Base-by-base conservation (phyloP, 1,140 invertebrate species). In the Rhyzopertha dominica region DNA sequence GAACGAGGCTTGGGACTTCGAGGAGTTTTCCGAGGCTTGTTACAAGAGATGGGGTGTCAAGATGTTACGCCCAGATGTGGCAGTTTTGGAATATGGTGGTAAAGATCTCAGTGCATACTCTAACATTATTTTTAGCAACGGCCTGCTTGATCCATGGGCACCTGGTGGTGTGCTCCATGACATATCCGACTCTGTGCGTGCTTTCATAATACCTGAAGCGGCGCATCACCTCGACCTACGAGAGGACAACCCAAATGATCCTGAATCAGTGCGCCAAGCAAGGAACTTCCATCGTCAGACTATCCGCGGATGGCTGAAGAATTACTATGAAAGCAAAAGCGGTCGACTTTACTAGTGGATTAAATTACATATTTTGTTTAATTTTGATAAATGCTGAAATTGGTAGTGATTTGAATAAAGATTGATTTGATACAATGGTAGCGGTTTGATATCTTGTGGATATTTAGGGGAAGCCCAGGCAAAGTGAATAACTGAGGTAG, bases 221-320 rank as follows among this genome's bases (percentile, higher is more conserved):
- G 94, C 93, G 5, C 94, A 98, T 73, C 95, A 98, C 66, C 74
- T 95, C 19, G 95, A 97, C 67, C 74, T 97, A 12, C 77, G 94
- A 57, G 71, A 71, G 0, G 68, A 75, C 2, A 79, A 91, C 68
- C 66, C 72, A 0, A 60, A 69, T 7, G 91, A 95, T 69, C 85
- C 89, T 0, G 52, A 61, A 1, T 77, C 78, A 12, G 87, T 95
- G 0, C 71, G 69, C 16, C 53, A 70, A 35, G 82, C 87, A 1
- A 74, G 92, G 39, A 64, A 77, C 25, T 70, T 79, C 18, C 85
- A 92, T 59, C 74, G 74, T 43, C 61, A 72, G 4, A 74, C 76
- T 31, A 86, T 93, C 23, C 68, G 63, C 20, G 73, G 74, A 42
- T 92, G 87, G 87, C 78, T 90, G 9, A 57, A 68, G 41, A 28